phyloP scores from a whole-genome alignment of 2,113 vertebrate species.

The Gavialis gangeticus region DNA sequence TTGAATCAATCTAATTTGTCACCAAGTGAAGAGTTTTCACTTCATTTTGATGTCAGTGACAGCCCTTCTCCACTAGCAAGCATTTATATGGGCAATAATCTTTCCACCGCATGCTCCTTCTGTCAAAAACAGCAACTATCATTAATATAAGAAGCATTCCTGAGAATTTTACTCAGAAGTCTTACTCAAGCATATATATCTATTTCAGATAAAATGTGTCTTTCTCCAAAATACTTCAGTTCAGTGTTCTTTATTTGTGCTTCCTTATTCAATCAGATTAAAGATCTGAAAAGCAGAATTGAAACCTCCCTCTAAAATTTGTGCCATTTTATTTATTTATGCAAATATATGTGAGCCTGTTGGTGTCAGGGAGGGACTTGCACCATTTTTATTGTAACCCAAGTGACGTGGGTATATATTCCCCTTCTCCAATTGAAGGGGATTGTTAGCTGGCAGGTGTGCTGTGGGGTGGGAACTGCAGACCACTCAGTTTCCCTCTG shows the following conservation, averaged over 20 bases:
- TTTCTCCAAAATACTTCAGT: background rate
- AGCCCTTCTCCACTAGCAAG: slow-evolving; percentile 57
- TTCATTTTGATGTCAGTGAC: slow-evolving; percentile 63
- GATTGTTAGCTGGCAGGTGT: no score
- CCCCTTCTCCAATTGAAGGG: no score
- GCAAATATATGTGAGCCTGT: background rate
- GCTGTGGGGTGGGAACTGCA: no score
- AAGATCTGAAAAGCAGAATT: background rate
- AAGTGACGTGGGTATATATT: no score
- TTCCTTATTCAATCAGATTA: background rate
- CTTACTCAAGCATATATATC: slow-evolving; percentile 20
- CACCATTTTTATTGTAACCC: background rate
- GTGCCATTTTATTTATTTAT: background rate
- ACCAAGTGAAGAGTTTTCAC: slow-evolving; percentile 58
- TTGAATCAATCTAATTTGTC: slow-evolving; percentile 70
- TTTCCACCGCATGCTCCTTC: slow-evolving; percentile 66
- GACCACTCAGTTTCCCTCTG: no score
- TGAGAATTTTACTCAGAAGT: slow-evolving; percentile 45
- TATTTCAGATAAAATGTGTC: background rate
- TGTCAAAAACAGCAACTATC: slow-evolving; percentile 58
- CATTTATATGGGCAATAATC: slow-evolving; percentile 63
- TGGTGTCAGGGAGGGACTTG: background rate
- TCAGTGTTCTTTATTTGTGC: background rate
- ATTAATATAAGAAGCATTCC: slow-evolving; percentile 46
- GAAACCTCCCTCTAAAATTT: background rate